These are phyloP conservation scores for Sterna hirundo DNA, from an alignment of 2,113 vertebrate species.

Conservation along the genomic window DNA sequence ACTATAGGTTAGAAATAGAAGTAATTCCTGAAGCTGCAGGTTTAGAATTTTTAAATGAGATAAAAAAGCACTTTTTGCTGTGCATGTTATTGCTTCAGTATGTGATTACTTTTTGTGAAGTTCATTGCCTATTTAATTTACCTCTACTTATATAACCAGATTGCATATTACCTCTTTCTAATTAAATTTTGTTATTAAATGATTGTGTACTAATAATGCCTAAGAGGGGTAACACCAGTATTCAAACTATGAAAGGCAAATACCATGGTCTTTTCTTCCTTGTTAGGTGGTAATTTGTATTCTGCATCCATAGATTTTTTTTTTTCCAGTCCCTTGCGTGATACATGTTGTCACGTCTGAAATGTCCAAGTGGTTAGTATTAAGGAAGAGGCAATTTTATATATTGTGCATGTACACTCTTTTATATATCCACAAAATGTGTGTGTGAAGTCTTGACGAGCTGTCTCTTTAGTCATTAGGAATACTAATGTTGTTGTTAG, in stretches of 20 bases:
- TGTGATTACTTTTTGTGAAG: not conserved
- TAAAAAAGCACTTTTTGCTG: not conserved
- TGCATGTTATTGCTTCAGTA: not conserved
- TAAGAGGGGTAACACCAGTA: not conserved
- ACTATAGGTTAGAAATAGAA: not conserved
- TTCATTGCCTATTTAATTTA: constrained; percentile 1
- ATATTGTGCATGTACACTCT: not conserved
- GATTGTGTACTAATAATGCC: not conserved
- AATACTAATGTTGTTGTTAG: not conserved
- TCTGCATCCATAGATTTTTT: not conserved
- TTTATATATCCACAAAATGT: not conserved
- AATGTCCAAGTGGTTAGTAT: not conserved
- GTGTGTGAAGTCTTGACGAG: not conserved
- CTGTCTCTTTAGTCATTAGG: not conserved
- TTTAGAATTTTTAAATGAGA: not conserved
- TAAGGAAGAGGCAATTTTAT: not conserved
- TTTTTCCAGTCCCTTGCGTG: not conserved
- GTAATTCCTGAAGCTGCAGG: not conserved
- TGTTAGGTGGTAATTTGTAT: not conserved
- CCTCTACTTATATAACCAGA: not conserved
- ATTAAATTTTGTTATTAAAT: constrained; percentile 17
- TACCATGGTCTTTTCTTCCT: not conserved
- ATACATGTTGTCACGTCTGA: not conserved
- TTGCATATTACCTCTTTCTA: not conserved
- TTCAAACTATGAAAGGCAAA: not conserved